A percentile compares a stretch with the other conserved stretches of the same genome.
These are phyloP conservation scores for Alcis repandata DNA, from an alignment of 2,888 invertebrate genomes.

Conservation along the genomic window DNA sequence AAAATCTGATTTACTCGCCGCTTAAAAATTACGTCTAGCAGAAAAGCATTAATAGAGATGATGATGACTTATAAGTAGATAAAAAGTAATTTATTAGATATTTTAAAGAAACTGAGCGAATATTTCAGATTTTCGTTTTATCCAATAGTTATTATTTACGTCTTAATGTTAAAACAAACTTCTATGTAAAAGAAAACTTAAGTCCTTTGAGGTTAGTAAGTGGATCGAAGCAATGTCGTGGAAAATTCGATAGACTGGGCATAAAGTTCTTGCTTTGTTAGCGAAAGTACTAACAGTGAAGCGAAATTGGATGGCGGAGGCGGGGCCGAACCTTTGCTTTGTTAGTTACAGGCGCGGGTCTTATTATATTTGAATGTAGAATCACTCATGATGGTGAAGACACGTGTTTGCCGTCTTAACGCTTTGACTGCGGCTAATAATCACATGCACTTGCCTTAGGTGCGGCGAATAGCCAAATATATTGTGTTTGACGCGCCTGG, in stretches of 20 bases:
- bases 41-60: too few species aligned
- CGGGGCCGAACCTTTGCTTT: conserved; percentile 3
- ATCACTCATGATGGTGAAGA: not conserved
- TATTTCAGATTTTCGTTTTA: not conserved
- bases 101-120: too few species aligned
- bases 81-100: too few species aligned
- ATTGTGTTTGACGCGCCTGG: too few species aligned
- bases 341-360: conserved; percentile 3
- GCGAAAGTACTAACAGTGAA: conserved; percentile 23
- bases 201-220: conserved; percentile 23
- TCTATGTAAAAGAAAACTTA: conserved; percentile 20
- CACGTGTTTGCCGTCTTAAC: too few species aligned
- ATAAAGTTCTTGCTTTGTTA: conserved; percentile 32
- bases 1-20: too few species aligned
- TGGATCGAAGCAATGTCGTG: conserved; percentile 28
- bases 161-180: conserved; percentile 8
- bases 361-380: not conserved
- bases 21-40: too few species aligned
- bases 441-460: too few species aligned
- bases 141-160: not conserved
- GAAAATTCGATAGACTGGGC: conserved; percentile 35
- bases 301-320: conserved; percentile 19
- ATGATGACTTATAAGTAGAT: too few species aligned
- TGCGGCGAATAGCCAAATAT: too few species aligned
- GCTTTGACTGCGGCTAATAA: too few species aligned